phyloP scores from a whole-genome alignment of 2,113 vertebrate genomes.

The Machaerirhynchus nigripectus region DNA sequence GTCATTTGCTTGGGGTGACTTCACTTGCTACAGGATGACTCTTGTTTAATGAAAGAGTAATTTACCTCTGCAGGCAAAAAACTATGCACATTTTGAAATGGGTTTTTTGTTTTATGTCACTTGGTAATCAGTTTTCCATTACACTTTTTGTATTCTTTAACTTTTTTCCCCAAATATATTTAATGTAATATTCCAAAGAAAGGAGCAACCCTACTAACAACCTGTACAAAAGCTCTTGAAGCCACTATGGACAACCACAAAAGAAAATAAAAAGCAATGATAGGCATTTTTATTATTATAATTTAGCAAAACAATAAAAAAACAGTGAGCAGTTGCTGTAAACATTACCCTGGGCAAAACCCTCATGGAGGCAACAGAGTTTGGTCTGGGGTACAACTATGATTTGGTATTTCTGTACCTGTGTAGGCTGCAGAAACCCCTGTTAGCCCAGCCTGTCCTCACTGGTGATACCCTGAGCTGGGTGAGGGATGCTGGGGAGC shows the following conservation, averaged over 20 bases:
- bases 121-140: background rate
- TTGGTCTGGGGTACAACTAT: background rate
- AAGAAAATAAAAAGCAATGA: background rate
- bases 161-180: background rate
- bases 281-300: background rate
- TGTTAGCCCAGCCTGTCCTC: background rate
- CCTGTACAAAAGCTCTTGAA: background rate
- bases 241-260: background rate
- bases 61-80: constrained; percentile 27
- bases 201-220: background rate
- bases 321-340: background rate
- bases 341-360: background rate
- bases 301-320: background rate
- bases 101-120: background rate
- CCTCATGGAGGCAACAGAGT: background rate
- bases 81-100: background rate
- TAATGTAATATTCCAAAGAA: background rate
- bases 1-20: constrained; percentile 49
- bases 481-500: background rate
- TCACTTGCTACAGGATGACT: constrained; percentile 28
- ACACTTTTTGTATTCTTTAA: background rate
- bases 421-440: background rate
- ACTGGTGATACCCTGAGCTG: background rate
- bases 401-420: background rate
- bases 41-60: constrained; percentile 63